Evolutionary conservation across 1,140 invertebrate genomes (phyloP).

Genomic region (Manduca sexta): DNA sequence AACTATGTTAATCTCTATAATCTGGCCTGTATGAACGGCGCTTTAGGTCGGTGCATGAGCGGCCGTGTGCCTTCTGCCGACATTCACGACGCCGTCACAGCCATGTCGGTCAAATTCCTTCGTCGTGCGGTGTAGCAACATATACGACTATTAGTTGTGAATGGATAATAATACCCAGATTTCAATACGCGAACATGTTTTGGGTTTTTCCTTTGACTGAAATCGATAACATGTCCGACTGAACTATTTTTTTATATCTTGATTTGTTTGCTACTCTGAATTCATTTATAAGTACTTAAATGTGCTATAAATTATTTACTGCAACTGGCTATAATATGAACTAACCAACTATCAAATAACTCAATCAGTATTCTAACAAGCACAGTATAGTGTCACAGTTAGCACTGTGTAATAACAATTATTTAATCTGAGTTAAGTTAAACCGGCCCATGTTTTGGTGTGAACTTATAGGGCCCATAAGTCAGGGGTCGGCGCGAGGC

Average conservation of each 20-base stretch:
- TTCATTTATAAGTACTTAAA: background rate
- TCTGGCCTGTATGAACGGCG: no score
- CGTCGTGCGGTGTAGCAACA: background rate
- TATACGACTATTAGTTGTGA: no score
- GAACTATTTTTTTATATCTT: no score
- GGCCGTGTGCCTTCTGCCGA: constrained; percentile 3
- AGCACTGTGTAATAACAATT: constrained; percentile 1
- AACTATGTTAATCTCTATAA: no score
- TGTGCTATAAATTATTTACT: background rate
- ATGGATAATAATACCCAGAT: no score
- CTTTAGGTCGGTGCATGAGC: constrained; percentile 1
- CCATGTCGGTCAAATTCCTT: constrained; percentile 21
- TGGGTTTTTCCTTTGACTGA: no score
- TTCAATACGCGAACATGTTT: no score
- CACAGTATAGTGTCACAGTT: background rate
- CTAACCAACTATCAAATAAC: background rate
- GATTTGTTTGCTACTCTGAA: no score
- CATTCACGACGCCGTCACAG: constrained; percentile 11
- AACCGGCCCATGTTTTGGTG: constrained; percentile 24
- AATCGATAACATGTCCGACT: no score
- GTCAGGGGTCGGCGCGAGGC: constrained; percentile 37
- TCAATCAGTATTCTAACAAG: background rate
- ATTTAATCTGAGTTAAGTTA: constrained; percentile 1
- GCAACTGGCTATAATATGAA: background rate
- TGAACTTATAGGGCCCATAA: constrained; percentile 32